Evolutionary conservation across 2,888 invertebrate species (phyloP), one percentile per base, ranked within the genome.

Genomic region (Netelia fuscicornis): DNA sequence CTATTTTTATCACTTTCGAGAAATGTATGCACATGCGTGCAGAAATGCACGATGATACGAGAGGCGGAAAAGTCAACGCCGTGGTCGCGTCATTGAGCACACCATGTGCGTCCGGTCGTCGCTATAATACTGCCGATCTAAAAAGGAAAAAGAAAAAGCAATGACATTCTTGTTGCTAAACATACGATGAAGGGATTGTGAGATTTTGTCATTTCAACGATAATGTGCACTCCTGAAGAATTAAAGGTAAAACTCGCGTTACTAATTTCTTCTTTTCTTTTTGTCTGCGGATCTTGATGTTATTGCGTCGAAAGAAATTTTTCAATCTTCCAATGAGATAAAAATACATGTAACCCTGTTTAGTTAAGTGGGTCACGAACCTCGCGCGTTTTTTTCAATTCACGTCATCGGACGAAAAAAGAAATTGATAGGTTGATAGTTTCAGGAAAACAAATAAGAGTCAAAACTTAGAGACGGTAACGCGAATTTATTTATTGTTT

Each of bases 191-290:
- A 25, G 75, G 13, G 25, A 58, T 64, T 65, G 23, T 70, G 25
- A 79, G 42, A n/a, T 81, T 71, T 30, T 81, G 48, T 10, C 13
- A 25, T 25, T 44, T 48, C 52, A 52, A 30, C 70, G 87, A 86
- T 77, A 89, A 94, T 94, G 95, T 94, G 94, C 90, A 94, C 94
- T 80, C 94, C 94, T 80, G 94, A 94, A 90, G 94, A 95, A 90
- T 88, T 94, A 58, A 94, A 95, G 94, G 95, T 95, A 93, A 86
- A 81, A 25, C 58, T 23, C 56, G 48, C 10, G 81, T 86, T 83
- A 44, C n/a, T 6, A 23, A 20, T 20, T 20, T 10, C 25, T 13
- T 25, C 58, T 48, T 30, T 83, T 74, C 56, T 5, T 10, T 37
- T 20, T 0, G 54, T 42, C 11, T 25, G 20, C 13, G 13, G 11